Conservation (phyloP, 2,888 invertebrate species). For the Zaprionus lineosus region DNA sequence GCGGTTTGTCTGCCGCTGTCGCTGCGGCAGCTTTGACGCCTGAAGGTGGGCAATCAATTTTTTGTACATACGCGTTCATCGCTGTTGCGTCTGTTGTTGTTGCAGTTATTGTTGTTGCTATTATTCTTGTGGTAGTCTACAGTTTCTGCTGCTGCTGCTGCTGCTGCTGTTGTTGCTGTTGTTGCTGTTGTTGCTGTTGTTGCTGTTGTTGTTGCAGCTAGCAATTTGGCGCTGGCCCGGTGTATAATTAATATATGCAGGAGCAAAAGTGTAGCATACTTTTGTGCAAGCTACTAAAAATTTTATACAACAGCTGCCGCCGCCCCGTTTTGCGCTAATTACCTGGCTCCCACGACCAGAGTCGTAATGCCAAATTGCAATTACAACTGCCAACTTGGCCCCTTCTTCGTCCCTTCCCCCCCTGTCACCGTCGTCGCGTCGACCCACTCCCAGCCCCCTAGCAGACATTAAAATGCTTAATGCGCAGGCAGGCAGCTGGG, state of each 20-base stretch:
- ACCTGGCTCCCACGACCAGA: constrained; percentile 55
- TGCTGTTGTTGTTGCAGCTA: constrained; percentile 56
- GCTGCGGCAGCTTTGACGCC: constrained; percentile 68
- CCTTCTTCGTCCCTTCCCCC: background rate
- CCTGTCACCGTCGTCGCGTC: background rate
- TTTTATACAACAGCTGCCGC: constrained; percentile 74
- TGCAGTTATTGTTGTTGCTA: background rate
- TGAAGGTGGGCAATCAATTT: constrained; percentile 76
- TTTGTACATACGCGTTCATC: constrained; percentile 11
- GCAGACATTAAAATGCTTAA: constrained; percentile 81
- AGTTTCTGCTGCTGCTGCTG: constrained; percentile 29
- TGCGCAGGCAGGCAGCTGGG: constrained; percentile 72
- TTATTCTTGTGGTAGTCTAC: constrained; percentile 60
- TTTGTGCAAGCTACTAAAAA: constrained; percentile 66
- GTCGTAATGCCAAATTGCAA: constrained; percentile 76
- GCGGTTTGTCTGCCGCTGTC: constrained; percentile 63
- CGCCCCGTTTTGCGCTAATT: constrained; percentile 77
- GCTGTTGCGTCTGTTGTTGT: background rate
- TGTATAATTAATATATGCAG: constrained; percentile 71
- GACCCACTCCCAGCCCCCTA: constrained; percentile 16
- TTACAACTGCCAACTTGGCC: constrained; percentile 64
- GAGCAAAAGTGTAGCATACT: constrained; percentile 50
- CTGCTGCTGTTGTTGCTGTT: background rate
- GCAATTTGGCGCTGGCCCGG: constrained; percentile 51
- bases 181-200: background rate